Evolutionary conservation across 2,113 vertebrate genomes (phyloP).

Genomic region (Choloepus hoffmanni): DNA sequence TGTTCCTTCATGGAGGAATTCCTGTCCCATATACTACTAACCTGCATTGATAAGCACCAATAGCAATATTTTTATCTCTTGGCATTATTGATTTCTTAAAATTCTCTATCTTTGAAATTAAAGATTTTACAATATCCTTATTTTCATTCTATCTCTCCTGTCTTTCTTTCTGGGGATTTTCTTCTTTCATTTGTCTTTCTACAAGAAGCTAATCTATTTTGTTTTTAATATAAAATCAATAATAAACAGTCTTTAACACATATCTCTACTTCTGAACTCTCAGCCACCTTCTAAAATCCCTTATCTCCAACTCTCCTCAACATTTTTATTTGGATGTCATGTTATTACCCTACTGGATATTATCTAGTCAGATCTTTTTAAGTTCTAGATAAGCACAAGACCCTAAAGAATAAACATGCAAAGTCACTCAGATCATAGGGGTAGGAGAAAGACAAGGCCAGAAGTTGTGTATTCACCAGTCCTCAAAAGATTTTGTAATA

Average conservation of each 20-base stretch:
- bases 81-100: constrained; percentile 47
- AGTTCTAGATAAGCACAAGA: constrained; percentile 9
- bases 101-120: not conserved
- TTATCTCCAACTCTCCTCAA: constrained; percentile 34
- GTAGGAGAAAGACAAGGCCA: not conserved
- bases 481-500: not conserved
- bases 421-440: not conserved
- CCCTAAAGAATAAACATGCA: not conserved
- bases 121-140: not conserved
- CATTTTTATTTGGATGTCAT: constrained; percentile 3
- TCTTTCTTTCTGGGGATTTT: not conserved
- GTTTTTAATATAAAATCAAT: constrained; percentile 57
- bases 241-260: constrained; percentile 33
- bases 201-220: not conserved
- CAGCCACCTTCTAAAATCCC: not conserved
- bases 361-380: constrained; percentile 5
- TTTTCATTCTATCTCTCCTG: not conserved
- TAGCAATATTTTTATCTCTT: constrained; percentile 5
- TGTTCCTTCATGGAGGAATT: not conserved
- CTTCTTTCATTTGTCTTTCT: constrained; percentile 33
- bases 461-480: not conserved
- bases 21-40: not conserved
- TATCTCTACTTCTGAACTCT: constrained; percentile 39
- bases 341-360: constrained; percentile 37
- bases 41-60: too few species aligned